A percentile compares a stretch with the other conserved stretches of the same genome.
These are phyloP conservation scores for Cheilosia variabilis DNA, from an alignment of 2,888 invertebrate genomes.

Conservation along the genomic window DNA sequence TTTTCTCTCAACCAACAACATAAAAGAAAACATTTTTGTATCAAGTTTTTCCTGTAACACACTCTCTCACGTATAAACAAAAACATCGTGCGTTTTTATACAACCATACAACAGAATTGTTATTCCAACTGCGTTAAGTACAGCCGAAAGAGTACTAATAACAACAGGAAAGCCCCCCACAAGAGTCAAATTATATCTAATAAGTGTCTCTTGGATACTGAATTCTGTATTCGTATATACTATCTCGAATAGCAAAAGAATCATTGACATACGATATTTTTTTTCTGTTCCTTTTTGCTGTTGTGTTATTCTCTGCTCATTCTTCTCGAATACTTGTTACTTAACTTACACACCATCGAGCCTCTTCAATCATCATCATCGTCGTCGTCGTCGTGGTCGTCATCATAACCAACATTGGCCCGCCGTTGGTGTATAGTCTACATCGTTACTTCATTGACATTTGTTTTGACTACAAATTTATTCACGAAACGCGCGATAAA, in stretches of 20 bases:
- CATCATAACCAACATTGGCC: constrained; percentile 18
- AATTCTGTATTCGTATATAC: constrained; percentile 34
- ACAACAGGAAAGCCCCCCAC: constrained; percentile 38
- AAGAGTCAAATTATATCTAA: constrained; percentile 36
- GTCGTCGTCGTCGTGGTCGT: constrained; percentile 4
- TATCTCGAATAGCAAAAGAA: constrained; percentile 62
- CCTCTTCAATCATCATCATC: constrained; percentile 44
- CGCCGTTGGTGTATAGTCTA: constrained; percentile 2
- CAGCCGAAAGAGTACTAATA: constrained; percentile 43
- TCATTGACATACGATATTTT: constrained; percentile 51
- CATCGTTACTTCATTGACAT: constrained; percentile 42
- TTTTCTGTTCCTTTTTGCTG: constrained; percentile 11
- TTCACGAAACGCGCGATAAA: constrained; percentile 48
- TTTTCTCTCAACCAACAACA: constrained; percentile 5
- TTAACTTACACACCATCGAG: constrained; percentile 44
- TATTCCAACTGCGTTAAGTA: constrained; percentile 51
- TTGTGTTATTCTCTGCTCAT: constrained; percentile 47
- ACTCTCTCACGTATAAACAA: constrained; percentile 24
- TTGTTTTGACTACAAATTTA: constrained; percentile 59
- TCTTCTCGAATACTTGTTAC: constrained; percentile 50
- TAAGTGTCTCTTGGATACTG: constrained; percentile 49
- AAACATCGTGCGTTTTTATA: constrained; percentile 18
- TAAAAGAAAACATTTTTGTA: background rate
- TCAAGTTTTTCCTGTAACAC: constrained; percentile 26
- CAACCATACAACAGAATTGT: constrained; percentile 10